Base-by-base conservation (phyloP, 2,797 vertebrate genomes). In the Neosilurus hyrtlii region DNA sequence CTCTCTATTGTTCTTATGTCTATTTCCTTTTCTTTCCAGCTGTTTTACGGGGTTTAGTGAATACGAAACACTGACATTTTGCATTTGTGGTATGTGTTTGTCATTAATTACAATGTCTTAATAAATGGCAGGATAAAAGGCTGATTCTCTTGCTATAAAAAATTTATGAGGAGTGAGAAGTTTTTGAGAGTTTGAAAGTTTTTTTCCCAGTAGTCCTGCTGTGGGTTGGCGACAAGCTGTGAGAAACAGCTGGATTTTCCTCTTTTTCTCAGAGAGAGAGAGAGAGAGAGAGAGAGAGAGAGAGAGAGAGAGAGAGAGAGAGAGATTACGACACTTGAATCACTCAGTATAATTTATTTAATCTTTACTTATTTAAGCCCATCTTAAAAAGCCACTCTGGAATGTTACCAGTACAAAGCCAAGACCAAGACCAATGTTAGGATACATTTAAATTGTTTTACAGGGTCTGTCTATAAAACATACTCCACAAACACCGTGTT, bases 111-210 rank as follows among this genome's bases (percentile, higher is more conserved):
- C n/a, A 37, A 51, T 79, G 49, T 73, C 37, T 78, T 82, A 72
- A 77, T 59, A 43, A 8, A 49, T 37, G 59, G 20, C 26, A 82
- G 82, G 51, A 81, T 88, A 62, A 88, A 84, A 66, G 16, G 65
- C 75, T 75, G 56, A 82, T 85, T 85, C 16, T 30, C 73, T 75
- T 75, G 82, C 84, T 78, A 59, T 49, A 63, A 67, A 73, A 83
- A 80, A 84, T 88, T 84, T 86, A 89, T 49, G 84, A 86, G 85
- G 82, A 87, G 82, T 51, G 71, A 84, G 80, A 72, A 76, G 65
- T 85, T 84, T 83, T 82, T 59, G 82, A 76, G 76, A 79, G 65
- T 51, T 20, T 81, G n/a, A n/a, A n/a, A n/a, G n/a, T n/a, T n/a
- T 75, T 54, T 84, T 87, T 86, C 75, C 84, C 84, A 72, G 67